Evolutionary conservation across 2,888 invertebrate species (phyloP).

Genomic region (Dolichopus griseipennis): DNA sequence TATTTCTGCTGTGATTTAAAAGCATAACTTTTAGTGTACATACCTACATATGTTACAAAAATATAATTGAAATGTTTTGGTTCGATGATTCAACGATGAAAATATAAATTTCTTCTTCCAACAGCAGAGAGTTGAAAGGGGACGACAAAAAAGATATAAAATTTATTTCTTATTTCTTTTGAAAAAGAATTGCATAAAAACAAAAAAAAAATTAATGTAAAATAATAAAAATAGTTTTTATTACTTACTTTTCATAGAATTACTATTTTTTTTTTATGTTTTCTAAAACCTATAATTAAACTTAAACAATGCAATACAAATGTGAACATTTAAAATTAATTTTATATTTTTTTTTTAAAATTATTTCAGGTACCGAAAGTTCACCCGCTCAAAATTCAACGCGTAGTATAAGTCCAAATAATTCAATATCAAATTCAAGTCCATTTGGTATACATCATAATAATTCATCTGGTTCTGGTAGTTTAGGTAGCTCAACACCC

Average conservation of each 20-base stretch:
- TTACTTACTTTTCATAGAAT: no score
- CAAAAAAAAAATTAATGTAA: not conserved
- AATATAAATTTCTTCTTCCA: not conserved
- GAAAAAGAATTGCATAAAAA: not conserved
- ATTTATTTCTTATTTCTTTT: not conserved
- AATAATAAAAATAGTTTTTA: not conserved
- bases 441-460: constrained; percentile 44
- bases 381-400: constrained; percentile 46
- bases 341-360: not conserved
- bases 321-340: not conserved
- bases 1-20: no score
- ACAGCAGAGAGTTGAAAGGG: no score
- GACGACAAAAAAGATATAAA: no score
- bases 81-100: no score
- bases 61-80: not conserved
- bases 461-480: constrained; percentile 38
- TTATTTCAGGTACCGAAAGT: constrained; percentile 42
- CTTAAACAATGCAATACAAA: not conserved
- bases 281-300: not conserved
- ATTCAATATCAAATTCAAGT: constrained; percentile 42
- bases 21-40: no score
- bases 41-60: no score
- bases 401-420: constrained; percentile 44
- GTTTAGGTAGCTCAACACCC: constrained; percentile 43
- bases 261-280: not conserved